Percentiles rank a stretch among this genome's conserved stretches.
Conservation (phyloP, 2,797 vertebrate species). For the Perodicticus potto region DNA sequence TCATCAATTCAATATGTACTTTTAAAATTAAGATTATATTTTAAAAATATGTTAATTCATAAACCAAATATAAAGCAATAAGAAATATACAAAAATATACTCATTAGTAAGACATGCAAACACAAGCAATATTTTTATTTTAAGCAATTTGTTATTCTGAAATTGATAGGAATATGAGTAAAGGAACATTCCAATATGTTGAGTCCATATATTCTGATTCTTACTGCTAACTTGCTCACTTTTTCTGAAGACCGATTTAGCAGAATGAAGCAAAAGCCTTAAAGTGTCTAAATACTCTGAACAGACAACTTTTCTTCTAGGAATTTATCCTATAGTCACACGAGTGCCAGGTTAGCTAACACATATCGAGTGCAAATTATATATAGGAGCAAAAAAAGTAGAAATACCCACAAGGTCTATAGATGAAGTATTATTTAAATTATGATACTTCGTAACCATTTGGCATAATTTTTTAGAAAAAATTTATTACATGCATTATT, state of each 20-base stretch:
- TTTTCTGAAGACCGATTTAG: neutral
- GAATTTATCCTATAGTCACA: neutral
- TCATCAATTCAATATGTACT: neutral
- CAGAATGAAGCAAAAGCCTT: constrained; percentile 24
- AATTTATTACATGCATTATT: neutral
- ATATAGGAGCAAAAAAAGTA: neutral
- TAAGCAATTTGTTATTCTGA: neutral
- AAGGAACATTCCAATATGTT: neutral
- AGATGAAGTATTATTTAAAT: neutral
- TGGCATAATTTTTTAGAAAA: neutral
- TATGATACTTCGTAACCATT: neutral
- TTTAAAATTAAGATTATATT: constrained; percentile 47
- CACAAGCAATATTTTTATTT: constrained; percentile 45
- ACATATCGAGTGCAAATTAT: neutral
- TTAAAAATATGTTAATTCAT: constrained; percentile 1
- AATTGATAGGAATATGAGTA: neutral
- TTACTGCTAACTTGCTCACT: neutral
- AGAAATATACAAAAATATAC: neutral
- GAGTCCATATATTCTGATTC: neutral
- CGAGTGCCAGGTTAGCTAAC: neutral
- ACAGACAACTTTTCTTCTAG: constrained; percentile 23
- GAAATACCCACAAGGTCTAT: neutral
- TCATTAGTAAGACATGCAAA: constrained; percentile 1
- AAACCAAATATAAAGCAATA: neutral
- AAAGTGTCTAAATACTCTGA: neutral